A percentile compares a stretch with the other conserved stretches of the same genome.
These are phyloP conservation scores for Pimephales promelas DNA, from an alignment of 2,113 vertebrate genomes.

Conservation along the genomic window DNA sequence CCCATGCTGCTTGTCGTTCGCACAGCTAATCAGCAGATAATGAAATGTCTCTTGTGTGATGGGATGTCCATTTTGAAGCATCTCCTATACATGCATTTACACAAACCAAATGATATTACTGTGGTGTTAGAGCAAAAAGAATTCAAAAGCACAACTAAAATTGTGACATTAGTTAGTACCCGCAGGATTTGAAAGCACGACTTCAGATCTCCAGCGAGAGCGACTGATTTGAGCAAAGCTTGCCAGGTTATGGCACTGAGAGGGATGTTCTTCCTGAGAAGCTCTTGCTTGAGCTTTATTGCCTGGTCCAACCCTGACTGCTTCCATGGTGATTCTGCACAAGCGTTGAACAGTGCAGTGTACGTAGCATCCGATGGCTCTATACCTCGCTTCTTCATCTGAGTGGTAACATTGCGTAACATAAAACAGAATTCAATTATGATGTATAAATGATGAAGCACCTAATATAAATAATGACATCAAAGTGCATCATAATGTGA, in stretches of 20 bases:
- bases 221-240: constrained; percentile 85
- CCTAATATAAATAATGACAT: neutral
- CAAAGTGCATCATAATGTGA: neutral
- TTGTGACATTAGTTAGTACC: constrained; percentile 69
- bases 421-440: neutral
- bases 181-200: constrained; percentile 84
- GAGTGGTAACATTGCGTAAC: constrained; percentile 17
- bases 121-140: neutral
- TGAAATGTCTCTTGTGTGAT: constrained; percentile 88
- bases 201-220: constrained; percentile 82
- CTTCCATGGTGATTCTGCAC: constrained; percentile 85
- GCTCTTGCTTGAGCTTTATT: constrained; percentile 83
- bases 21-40: constrained; percentile 89
- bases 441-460: too few relatives aligned
- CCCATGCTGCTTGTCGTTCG: constrained; percentile 83
- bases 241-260: constrained; percentile 86
- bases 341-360: constrained; percentile 94
- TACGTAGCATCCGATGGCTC: constrained; percentile 84
- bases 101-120: neutral
- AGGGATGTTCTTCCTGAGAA: constrained; percentile 75
- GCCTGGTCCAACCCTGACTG: constrained; percentile 83
- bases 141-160: neutral
- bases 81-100: constrained; percentile 78
- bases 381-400: constrained; percentile 95
- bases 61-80: constrained; percentile 82